Evolutionary conservation across 2,113 vertebrate species (phyloP), one percentile per base, ranked within the genome.

Genomic region (Daphoenositta chrysoptera): DNA sequence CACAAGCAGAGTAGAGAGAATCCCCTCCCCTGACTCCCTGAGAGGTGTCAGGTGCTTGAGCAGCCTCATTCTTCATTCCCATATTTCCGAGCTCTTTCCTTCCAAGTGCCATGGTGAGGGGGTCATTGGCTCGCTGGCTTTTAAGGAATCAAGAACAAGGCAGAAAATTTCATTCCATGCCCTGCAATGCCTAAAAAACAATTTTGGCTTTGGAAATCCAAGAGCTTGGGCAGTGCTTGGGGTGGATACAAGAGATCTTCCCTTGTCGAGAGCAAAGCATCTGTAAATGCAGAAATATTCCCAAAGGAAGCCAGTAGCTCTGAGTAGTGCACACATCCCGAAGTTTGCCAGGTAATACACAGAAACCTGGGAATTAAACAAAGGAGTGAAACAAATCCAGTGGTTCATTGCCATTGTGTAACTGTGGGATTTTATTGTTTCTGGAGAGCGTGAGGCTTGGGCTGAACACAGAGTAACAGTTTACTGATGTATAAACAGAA

Each of bases 31-130:
- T 16, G 35, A 9, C 70, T 68, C 57, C 2, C 56, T 33, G 35
- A 72, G 90, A 93, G 89, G 89, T 95, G 97, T 97, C 96, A 94
- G 91, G 22, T 54, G 93, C 94, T 33, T n/a, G 95, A 90, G 93
- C 72, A 96, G 85, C 92, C 79, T 96, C 96, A 96, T 98, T 94
- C 97, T 94, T 98, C 98, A 97, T 94, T 95, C 94, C 81, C 87
- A 77, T 76, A 95, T 97, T 96, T 97, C 95, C 61, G 7, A 82
- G 90, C 95, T 91, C 87, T 89, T 94, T 95, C 92, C 80, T 80
- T 87, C 66, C 2, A 15, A 64, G 53, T 6, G 93, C 96, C n/a
- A 9, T 23, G 19, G 23, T 58, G 18, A 50, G 24, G 26, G 33
- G 9, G 3, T 28, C 45, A 15, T 40, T 40, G 30, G 23, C n/a